Conservation (phyloP, 2,113 vertebrate species). For the Beaufortia kweichowensis region DNA sequence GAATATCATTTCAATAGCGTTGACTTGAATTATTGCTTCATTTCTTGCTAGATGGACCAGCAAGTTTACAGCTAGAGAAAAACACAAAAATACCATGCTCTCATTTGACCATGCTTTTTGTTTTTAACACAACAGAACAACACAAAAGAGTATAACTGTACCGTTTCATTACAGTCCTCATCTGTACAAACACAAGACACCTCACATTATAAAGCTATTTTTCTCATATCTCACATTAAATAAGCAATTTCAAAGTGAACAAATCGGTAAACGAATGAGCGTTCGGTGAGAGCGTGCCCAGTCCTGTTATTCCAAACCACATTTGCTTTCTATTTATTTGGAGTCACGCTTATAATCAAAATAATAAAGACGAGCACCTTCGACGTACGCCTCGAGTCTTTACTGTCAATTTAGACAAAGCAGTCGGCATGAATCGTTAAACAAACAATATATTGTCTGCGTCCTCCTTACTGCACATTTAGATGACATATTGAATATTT, state of each 20-base stretch:
- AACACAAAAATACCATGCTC: not conserved
- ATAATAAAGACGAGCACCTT: conserved; percentile 40
- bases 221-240: conserved; percentile 35
- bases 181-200: conserved; percentile 4
- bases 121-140: not conserved
- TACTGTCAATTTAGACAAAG: conserved; percentile 39
- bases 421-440: conserved; percentile 39
- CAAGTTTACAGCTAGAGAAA: conserved; percentile 16
- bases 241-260: conserved; percentile 38
- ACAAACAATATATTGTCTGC: conserved; percentile 40
- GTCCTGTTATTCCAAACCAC: conserved; percentile 41
- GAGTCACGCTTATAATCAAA: conserved; percentile 36
- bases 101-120: too few relatives aligned
- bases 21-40: conserved; percentile 42
- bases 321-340: conserved; percentile 51
- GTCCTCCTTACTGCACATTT: conserved; percentile 42
- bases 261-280: conserved; percentile 32
- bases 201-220: conserved; percentile 36
- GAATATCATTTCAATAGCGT: conserved; percentile 49
- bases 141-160: conserved; percentile 1
- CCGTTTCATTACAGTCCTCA: not conserved
- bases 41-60: conserved; percentile 27
- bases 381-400: conserved; percentile 15
- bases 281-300: conserved; percentile 20
- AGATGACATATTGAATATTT: conserved; percentile 51